These are phyloP conservation scores for Platichthys flesus DNA, from an alignment of 2,113 vertebrate species.

Conservation along the genomic window DNA sequence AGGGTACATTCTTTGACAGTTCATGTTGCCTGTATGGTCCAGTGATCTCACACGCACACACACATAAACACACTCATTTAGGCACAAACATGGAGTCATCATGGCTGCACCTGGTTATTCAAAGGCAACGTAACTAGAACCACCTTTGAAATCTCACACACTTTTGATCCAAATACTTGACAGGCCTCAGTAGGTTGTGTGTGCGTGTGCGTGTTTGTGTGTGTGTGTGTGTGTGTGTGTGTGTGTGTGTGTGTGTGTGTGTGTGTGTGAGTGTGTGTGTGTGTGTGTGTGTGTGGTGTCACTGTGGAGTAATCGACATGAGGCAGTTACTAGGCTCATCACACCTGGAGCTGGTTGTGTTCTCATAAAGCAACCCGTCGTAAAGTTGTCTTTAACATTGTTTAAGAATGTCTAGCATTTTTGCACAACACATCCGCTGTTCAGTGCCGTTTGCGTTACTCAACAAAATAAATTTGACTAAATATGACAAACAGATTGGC, in stretches of 20 bases:
- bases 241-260: background rate
- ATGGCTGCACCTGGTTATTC: conserved; percentile 62
- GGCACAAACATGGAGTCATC: conserved; percentile 50
- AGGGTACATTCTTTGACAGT: conserved; percentile 68
- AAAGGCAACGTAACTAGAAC: conserved; percentile 60
- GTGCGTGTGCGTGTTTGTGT: too few relatives aligned
- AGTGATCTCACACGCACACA: conserved; percentile 32
- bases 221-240: background rate
- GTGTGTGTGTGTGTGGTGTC: background rate
- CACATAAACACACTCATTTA: conserved; percentile 34
- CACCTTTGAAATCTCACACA: conserved; percentile 54
- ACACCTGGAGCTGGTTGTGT: conserved; percentile 13
- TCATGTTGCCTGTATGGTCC: conserved; percentile 53
- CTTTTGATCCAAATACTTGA: conserved; percentile 43
- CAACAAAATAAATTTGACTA: too few relatives aligned
- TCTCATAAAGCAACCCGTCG: background rate
- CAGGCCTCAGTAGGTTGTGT: background rate
- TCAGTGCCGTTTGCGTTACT: background rate
- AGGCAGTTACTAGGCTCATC: conserved; percentile 17
- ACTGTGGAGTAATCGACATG: background rate
- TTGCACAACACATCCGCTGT: background rate
- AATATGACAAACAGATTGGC: too few relatives aligned
- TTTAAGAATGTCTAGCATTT: background rate
- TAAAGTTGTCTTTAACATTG: conserved; percentile 6
- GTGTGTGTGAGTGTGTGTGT: too few relatives aligned